phyloP scores from a whole-genome alignment of 2,797 vertebrate genomes.

The Hylomyscus alleni region DNA sequence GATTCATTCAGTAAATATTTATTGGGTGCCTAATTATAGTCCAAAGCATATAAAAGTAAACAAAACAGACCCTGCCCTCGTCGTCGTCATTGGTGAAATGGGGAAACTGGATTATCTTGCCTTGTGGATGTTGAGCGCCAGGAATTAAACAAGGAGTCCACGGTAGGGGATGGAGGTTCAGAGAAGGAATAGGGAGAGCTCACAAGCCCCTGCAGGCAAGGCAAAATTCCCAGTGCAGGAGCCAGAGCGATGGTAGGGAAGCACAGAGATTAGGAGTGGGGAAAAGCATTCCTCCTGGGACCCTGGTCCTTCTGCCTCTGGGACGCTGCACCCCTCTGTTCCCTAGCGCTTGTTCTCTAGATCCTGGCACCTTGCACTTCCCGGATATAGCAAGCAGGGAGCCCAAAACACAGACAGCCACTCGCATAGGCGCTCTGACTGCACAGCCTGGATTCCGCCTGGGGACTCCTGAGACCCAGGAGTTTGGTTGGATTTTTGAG shows the following conservation, averaged over 20 bases:
- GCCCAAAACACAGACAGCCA: no score
- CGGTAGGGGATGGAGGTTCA: not conserved
- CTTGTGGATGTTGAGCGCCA: accelerated
- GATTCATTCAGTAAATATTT: not conserved
- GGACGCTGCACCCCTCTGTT: no score
- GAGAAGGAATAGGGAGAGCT: not conserved
- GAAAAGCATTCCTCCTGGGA: not conserved
- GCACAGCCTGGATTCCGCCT: not conserved
- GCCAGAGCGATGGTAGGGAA: no score
- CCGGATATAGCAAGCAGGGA: not conserved
- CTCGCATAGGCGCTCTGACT: no score
- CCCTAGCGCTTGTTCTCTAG: not conserved
- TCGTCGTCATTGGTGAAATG: not conserved
- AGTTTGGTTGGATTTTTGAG: not conserved
- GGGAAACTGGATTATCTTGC: not conserved
- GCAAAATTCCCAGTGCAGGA: accelerated
- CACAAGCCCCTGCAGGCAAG: not conserved
- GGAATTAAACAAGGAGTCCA: not conserved
- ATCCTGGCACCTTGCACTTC: not conserved
- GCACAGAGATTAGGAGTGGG: not conserved
- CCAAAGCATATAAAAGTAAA: not conserved
- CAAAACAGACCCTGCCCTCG: not conserved
- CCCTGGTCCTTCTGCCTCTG: not conserved
- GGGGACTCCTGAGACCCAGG: not conserved
- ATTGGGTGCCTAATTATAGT: not conserved